These are phyloP conservation scores for Drosophila navojoa DNA, from an alignment of 1,140 invertebrate species.

Conservation along the genomic window DNA sequence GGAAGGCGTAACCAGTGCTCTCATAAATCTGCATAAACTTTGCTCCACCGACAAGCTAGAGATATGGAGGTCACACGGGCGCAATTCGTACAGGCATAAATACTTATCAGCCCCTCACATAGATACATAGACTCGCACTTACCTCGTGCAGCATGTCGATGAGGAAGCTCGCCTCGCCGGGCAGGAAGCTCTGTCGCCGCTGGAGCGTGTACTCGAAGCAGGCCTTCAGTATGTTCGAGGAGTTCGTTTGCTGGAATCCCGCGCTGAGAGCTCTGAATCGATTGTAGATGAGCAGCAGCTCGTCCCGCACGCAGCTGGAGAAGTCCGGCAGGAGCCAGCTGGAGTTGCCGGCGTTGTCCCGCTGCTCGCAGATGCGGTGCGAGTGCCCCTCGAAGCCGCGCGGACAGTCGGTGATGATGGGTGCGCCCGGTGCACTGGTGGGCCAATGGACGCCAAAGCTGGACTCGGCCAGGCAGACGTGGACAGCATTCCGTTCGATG, in stretches of 20 bases:
- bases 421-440: conserved; percentile 86
- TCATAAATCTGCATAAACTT: conserved; percentile 1
- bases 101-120: not conserved
- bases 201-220: conserved; percentile 79
- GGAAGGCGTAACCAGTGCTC: not conserved
- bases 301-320: conserved; percentile 88
- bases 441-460: conserved; percentile 86
- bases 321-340: conserved; percentile 91
- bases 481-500: conserved; percentile 85
- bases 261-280: conserved; percentile 87
- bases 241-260: conserved; percentile 87
- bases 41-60: not conserved
- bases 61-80: not conserved
- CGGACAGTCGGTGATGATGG: conserved; percentile 87
- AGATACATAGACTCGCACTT: conserved; percentile 10
- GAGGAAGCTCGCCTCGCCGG: conserved; percentile 81
- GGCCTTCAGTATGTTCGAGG: conserved; percentile 84
- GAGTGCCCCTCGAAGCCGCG: conserved; percentile 84
- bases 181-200: conserved; percentile 72
- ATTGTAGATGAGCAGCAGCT: conserved; percentile 87
- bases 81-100: not conserved
- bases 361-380: conserved; percentile 86
- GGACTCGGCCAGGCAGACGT: conserved; percentile 85
- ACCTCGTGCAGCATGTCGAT: conserved; percentile 83
- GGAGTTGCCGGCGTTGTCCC: conserved; percentile 85